phyloP scores from a whole-genome alignment of 1,140 invertebrate genomes.

The Cryptotermes secundus region DNA sequence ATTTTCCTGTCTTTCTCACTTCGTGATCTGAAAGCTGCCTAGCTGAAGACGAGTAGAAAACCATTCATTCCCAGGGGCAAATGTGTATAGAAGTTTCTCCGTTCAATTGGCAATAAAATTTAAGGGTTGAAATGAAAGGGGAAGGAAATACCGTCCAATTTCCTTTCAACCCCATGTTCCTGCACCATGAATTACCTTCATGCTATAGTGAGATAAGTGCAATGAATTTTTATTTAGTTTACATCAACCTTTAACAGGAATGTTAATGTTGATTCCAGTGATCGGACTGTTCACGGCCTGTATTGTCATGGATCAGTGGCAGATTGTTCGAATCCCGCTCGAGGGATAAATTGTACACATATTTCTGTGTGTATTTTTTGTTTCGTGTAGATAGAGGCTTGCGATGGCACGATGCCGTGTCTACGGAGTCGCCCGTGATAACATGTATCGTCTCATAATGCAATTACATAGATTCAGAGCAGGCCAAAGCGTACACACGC shows the following conservation, averaged over 20 bases:
- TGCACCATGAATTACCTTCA: background rate
- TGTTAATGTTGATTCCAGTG: no score
- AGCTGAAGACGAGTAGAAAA: background rate
- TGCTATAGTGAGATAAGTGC: background rate
- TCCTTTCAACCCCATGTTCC: slow-evolving; percentile 42
- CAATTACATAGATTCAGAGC: no score
- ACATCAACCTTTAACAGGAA: background rate
- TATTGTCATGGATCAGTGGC: no score
- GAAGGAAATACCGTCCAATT: slow-evolving; percentile 51
- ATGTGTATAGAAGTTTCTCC: slow-evolving; percentile 49
- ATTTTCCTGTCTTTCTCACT: background rate
- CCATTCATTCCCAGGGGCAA: slow-evolving; percentile 38
- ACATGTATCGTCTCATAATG: no score
- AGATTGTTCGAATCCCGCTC: no score
- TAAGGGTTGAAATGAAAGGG: slow-evolving; percentile 41
- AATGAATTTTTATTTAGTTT: background rate
- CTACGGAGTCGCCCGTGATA: no score
- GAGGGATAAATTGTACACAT: no score
- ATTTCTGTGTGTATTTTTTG: no score
- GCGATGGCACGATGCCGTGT: no score
- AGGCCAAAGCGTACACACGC: no score
- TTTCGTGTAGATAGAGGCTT: no score
- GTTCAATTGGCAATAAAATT: slow-evolving; percentile 52
- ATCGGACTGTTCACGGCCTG: no score
- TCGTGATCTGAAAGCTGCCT: background rate